Evolutionary conservation across 2,888 invertebrate species (phyloP), one percentile per base, ranked within the genome.

Genomic region (Neelides folsomi): DNA sequence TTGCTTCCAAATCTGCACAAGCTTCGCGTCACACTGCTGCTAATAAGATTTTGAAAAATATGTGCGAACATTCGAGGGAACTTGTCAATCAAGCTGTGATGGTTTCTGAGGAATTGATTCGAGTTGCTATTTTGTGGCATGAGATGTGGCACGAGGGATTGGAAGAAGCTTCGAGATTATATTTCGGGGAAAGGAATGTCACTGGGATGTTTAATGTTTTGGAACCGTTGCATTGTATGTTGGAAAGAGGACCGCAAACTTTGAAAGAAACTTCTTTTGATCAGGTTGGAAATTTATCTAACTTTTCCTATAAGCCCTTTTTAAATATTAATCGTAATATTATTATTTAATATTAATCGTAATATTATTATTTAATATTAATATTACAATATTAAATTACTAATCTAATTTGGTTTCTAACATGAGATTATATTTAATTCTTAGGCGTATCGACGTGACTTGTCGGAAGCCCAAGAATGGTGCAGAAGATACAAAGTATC

Each of bases 101-200:
- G 85, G 94, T 92, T 56, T 77, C 93, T 42, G 95, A 97, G 66
- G 98, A 98, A 71, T 75, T 98, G 46, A 97, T 98, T 53, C 76
- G 97, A 50, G 94, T 97, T 1, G 97, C 98, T 1, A 99, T 99
- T 61, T 73, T 99, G 15, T 99, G 98, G 98, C 97, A 98, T 68
- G 98, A 98, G 70, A 82, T 94, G 67, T 99, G 98, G 98, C 93
- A 97, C 68, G 98, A 98, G 70, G 97, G 94, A 0, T 72, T 98
- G 16, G 76, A 75, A 43, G 55, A 55, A 37, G 55, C 55, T 8
- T 89, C 88, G 5, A 74, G 85, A 58, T 73, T 97, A 9, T 98
- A 93, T 71, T 98, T 97, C 70, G 94, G 93, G 2, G 98, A 98
- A 70, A 79, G 85, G 54, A 94, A 98, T 69, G 86, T 93, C 0